These are phyloP conservation scores for Pardalotus punctatus DNA, from an alignment of 2,113 vertebrate genomes.

Conservation along the genomic window DNA sequence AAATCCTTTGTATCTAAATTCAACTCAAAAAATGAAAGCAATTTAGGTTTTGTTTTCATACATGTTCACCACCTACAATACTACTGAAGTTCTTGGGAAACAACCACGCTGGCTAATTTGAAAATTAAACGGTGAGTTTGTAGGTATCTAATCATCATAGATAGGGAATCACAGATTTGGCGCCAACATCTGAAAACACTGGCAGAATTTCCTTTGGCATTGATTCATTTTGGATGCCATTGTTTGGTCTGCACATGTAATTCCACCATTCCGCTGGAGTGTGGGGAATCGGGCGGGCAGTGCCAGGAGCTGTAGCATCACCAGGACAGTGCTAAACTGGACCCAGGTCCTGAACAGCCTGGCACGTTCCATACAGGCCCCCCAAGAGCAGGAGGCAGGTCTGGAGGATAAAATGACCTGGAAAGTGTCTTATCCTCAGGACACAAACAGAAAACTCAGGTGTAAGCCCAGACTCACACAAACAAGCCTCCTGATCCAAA, in stretches of 20 bases:
- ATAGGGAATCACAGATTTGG: neutral
- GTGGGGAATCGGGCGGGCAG: neutral
- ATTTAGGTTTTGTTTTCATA: neutral
- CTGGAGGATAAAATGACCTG: neutral
- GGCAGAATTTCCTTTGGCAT: neutral
- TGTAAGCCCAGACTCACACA: neutral
- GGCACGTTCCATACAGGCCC: neutral
- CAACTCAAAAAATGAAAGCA: neutral
- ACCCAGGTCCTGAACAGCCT: neutral
- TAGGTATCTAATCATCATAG: neutral
- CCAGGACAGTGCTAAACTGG: neutral
- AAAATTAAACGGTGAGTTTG: neutral
- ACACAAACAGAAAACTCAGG: neutral
- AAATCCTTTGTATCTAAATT: neutral
- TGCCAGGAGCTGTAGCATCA: neutral
- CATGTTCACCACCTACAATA: neutral
- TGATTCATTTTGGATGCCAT: neutral
- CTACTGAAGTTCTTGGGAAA: neutral
- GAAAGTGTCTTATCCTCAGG: neutral
- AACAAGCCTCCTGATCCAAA: neutral
- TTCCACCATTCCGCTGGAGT: neutral
- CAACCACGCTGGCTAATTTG: neutral
- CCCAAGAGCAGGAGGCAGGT: rapidly evolving
- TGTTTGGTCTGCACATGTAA: neutral
- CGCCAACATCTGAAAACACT: neutral